phyloP scores from a whole-genome alignment of 2,113 vertebrate genomes.

The Thalassarche chlororhynchos region DNA sequence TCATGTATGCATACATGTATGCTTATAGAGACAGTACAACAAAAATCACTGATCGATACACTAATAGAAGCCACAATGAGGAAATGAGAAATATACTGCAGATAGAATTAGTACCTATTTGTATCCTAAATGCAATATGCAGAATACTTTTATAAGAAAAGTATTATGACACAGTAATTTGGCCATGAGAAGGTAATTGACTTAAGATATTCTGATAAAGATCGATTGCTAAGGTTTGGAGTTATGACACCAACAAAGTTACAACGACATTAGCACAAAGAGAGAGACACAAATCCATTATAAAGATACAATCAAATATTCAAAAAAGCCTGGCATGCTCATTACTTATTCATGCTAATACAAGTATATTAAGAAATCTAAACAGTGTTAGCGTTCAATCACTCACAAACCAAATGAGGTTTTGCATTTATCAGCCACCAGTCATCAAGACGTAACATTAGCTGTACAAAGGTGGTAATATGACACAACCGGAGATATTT shows the following conservation, averaged over 20 bases:
- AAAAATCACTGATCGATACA: not conserved
- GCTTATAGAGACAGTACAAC: not conserved
- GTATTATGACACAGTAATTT: conserved; percentile 48
- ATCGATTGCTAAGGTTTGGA: conserved; percentile 84
- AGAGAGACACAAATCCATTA: conserved; percentile 91
- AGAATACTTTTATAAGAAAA: conserved; percentile 53
- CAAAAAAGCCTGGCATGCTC: conserved; percentile 89
- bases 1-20: not conserved
- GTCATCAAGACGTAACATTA: conserved; percentile 73
- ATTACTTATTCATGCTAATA: conserved; percentile 99
- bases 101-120: conserved; percentile 34
- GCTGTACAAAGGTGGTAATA: conserved; percentile 80
- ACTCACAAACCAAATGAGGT: conserved; percentile 93
- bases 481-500: conserved; percentile 82
- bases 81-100: conserved; percentile 37
- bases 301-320: conserved; percentile 97
- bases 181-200: conserved; percentile 83
- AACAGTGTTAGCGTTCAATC: conserved; percentile 94
- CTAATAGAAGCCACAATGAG: not conserved
- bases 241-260: conserved; percentile 91
- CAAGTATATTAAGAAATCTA: conserved; percentile 99
- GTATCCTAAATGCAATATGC: conserved; percentile 27
- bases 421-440: conserved; percentile 90
- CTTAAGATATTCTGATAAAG: conserved; percentile 89
- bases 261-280: conserved; percentile 87